Base-by-base conservation (phyloP, 35 echinoderm and acorn worm genomes). In the Apostichopus parvimensis region DNA sequence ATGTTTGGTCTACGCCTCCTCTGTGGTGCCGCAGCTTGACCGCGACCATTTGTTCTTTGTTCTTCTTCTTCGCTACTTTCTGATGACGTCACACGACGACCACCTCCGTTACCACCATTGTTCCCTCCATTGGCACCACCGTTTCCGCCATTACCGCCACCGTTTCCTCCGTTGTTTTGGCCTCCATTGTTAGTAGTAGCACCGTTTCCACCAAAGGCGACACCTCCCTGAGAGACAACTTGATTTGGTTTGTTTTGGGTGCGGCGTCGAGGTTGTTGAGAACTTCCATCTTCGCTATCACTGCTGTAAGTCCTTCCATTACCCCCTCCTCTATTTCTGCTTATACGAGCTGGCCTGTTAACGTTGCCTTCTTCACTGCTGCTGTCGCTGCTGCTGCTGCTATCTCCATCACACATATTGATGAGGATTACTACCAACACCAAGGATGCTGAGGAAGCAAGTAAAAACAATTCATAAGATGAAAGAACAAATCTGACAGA, bases 211-310 rank as follows among this genome's bases (percentile, higher is more conserved):
- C 79, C 79, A 18, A 82, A 82, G 17, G 79, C 11, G 17, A 82
- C 79, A 10, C 79, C 79, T 8, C 79, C 79, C 54, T 54, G 8
- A 10, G 11, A 25, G 15, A 82, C 79, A 54, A 82, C 52, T 17
- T 12, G 24, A 56, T 82, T 55, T 56, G 79, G 25, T 12, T 15
- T 82, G 9, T 82, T 55, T 53, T 4, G 55, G 54, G 34, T 12
- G 79, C 79, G n/a, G 10, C 54, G 34, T 55, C 79, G 79, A 54
- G 34, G 4, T 52, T 24, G 34, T 82, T 56, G 79, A 55, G 0
- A 8, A 53, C n/a, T 82, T 15, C 45, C 79, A 53, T 82, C 79
- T 55, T 82, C 79, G 52, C 79, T 82, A 53, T 82, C 79, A 82
- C 79, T 82, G 79, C 55, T 55, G 15, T 56, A 56, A 12, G 79